Base-by-base conservation (phyloP, 2,888 invertebrate species). In the Melanostoma mellinum region DNA sequence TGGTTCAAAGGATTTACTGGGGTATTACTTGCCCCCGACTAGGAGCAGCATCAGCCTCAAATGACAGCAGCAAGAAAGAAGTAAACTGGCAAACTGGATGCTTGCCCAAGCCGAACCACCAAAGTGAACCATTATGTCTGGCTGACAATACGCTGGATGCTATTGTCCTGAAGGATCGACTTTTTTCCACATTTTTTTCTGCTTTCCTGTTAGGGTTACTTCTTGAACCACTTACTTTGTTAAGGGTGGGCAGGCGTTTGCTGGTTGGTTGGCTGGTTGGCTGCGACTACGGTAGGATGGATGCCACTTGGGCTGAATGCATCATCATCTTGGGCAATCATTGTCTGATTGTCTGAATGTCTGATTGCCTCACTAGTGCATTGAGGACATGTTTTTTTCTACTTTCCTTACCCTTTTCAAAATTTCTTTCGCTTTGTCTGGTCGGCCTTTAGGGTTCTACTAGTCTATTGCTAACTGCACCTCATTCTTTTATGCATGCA, bases 281-380 rank as follows among this genome's bases (percentile, higher is more conserved):
- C 32, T 36, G 32, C 30, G 38, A 33, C 20, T 20, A 36, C 38
- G 53, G 40, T 32, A 46, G n/a, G 20, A 20, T 20, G 20, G 20
- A 20, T 20, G 20, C 78, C 74, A 78, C 73, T 78, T 78, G 69
- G 82, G 68, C 69, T 78, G 46, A 46, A 71, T 84, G 79, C 79
- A 79, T 79, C 69, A 69, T 79, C 78, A 79, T 75, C 74, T 79
- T 84, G 79, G 84, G 79, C 79, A 79, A 79, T 84, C 74, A 84
- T 84, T 75, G 84, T 71, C 74, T 79, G 79, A 78, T 78, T 84
- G 78, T 78, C 67, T 77, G 77, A 78, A 78, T 78, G 77, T 78
- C 73, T 78, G 77, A 73, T 82, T 84, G 78, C 73, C 48, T 69
- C 46, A 74, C 58, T 60, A 68, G 63, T 68, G 82, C 73, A 82